Evolutionary conservation across 2,888 invertebrate species (phyloP).

Genomic region (Plemyria rubiginata): DNA sequence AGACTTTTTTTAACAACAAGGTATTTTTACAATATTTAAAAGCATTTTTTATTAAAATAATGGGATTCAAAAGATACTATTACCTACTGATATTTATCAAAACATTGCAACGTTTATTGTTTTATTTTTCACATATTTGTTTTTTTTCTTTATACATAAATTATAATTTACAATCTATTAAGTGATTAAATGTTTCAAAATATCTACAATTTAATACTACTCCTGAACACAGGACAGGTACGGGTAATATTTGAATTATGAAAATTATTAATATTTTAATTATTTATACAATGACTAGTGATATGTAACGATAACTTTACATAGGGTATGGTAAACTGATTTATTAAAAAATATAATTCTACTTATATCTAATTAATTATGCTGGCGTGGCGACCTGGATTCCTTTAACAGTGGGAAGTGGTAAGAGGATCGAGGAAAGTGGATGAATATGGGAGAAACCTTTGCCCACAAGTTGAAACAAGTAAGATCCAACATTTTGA

Average conservation of each 20-base stretch:
- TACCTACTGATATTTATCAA: too few relatives aligned
- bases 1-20: not conserved
- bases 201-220: constrained; percentile 59
- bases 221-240: constrained; percentile 84
- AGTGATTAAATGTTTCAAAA: constrained; percentile 5
- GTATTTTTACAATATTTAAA: not conserved
- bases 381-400: too few relatives aligned
- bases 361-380: constrained; percentile 10
- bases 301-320: constrained; percentile 82
- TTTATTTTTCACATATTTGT: too few relatives aligned
- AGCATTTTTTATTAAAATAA: not conserved
- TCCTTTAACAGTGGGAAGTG: too few relatives aligned
- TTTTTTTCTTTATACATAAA: not conserved
- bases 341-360: constrained; percentile 38
- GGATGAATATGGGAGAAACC: too few relatives aligned
- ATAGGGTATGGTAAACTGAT: constrained; percentile 71
- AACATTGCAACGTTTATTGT: too few relatives aligned
- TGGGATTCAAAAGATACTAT: too few relatives aligned
- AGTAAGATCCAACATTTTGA: constrained; percentile 17
- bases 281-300: constrained; percentile 79
- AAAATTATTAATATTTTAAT: constrained; percentile 52
- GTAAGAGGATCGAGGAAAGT: too few relatives aligned
- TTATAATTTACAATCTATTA: not conserved
- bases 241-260: constrained; percentile 68
- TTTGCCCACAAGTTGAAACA: not conserved